These are phyloP conservation scores for Mystacornis crossleyi DNA, from an alignment of 2,113 vertebrate species.

Conservation along the genomic window DNA sequence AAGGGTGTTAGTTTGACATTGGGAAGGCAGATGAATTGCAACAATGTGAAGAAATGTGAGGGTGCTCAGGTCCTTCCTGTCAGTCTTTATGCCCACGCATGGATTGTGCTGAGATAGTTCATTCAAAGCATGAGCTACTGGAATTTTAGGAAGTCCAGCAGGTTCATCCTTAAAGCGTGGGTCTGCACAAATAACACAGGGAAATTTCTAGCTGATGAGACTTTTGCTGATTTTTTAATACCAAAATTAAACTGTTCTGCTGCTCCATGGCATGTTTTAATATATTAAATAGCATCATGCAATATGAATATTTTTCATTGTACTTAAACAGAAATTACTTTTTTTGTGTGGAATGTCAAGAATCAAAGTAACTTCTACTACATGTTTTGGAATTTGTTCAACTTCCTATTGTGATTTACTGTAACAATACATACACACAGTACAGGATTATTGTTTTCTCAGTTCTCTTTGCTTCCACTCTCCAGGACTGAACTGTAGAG, in stretches of 20 bases:
- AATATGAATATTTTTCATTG: neutral
- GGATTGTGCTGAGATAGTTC: neutral
- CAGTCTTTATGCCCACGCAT: fast-evolving
- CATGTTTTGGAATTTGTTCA: neutral
- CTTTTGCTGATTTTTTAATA: neutral
- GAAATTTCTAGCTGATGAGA: neutral
- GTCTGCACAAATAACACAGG: neutral
- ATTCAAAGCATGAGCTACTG: neutral
- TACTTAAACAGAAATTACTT: neutral
- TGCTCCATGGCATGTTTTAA: neutral
- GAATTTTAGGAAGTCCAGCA: neutral
- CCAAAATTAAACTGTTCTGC: neutral
- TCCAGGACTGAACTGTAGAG: neutral
- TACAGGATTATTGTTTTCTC: neutral
- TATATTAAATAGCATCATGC: neutral
- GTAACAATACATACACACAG: neutral
- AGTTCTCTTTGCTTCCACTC: neutral
- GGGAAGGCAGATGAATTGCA: neutral
- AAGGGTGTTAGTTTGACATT: neutral
- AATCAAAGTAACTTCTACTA: neutral
- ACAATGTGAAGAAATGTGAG: neutral
- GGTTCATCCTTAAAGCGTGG: neutral
- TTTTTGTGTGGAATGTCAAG: neutral
- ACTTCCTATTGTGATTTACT: neutral
- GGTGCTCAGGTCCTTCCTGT: neutral